Percentiles rank a stretch among this genome's conserved stretches.
Evolutionary conservation across 2,797 vertebrate species (phyloP).

Genomic region (Protosalanx chinensis): DNA sequence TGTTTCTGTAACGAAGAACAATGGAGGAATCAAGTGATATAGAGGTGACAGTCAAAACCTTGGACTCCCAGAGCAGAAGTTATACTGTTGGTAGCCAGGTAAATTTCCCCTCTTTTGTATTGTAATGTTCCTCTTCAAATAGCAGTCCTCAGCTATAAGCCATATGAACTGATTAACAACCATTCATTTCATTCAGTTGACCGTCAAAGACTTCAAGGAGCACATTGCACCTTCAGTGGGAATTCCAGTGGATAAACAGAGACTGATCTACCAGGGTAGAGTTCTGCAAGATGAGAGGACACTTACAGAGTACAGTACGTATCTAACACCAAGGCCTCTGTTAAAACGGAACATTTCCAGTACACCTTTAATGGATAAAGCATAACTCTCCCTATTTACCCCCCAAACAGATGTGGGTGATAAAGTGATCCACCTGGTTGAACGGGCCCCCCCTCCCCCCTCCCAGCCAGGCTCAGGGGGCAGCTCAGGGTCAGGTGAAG

Average conservation of each 20-base stretch:
- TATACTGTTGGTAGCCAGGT: conserved; percentile 87
- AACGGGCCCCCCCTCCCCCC: conserved; percentile 86
- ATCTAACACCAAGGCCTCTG: neutral
- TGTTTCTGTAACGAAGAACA: conserved; percentile 20
- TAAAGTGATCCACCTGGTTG: conserved; percentile 92
- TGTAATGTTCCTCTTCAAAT: neutral
- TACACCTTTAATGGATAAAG: neutral
- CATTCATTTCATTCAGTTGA: conserved; percentile 72
- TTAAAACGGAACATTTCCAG: neutral
- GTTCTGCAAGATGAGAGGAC: conserved; percentile 92
- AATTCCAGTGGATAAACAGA: conserved; percentile 90
- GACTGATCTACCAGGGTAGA: conserved; percentile 91
- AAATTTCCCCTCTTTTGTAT: conserved; percentile 19
- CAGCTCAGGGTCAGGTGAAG: conserved; percentile 56
- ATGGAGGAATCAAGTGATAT: conserved; percentile 82
- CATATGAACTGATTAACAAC: neutral
- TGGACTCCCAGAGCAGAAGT: conserved; percentile 90
- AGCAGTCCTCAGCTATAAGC: neutral
- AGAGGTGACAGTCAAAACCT: conserved; percentile 89
- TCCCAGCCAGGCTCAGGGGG: conserved; percentile 77
- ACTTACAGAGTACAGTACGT: conserved; percentile 87
- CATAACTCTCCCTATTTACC: neutral
- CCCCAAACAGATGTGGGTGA: conserved; percentile 81
- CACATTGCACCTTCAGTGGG: conserved; percentile 85
- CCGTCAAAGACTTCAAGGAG: conserved; percentile 91